phyloP scores from a whole-genome alignment of 2,888 invertebrate genomes.

The Hymenopus coronatus region DNA sequence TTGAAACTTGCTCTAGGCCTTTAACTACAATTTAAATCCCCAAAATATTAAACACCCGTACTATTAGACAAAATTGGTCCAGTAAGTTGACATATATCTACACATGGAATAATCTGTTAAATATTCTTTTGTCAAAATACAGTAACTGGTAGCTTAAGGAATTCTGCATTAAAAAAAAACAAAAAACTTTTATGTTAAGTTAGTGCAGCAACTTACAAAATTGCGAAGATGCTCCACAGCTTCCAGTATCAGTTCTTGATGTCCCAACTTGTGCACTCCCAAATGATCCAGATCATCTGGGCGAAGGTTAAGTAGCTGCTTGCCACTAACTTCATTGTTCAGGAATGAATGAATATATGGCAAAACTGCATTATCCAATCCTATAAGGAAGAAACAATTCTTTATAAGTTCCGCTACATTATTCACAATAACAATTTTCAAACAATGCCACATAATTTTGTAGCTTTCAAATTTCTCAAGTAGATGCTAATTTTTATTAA shows the following conservation, averaged over 20 bases:
- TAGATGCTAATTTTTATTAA: too few relatives aligned
- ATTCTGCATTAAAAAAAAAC: not conserved
- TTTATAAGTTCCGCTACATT: too few relatives aligned
- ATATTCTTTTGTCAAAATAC: too few relatives aligned
- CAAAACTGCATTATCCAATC: conserved; percentile 73
- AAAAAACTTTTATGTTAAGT: not conserved
- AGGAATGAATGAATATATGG: conserved; percentile 78
- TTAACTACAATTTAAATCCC: too few relatives aligned
- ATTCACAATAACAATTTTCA: too few relatives aligned
- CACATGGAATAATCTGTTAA: too few relatives aligned
- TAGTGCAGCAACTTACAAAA: conserved; percentile 62
- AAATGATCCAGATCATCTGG: conserved; percentile 86
- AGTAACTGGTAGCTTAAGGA: not conserved
- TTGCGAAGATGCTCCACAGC: conserved; percentile 87
- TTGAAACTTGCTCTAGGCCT: too few relatives aligned
- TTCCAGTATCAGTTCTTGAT: conserved; percentile 90
- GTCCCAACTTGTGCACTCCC: conserved; percentile 82
- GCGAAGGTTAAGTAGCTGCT: conserved; percentile 76
- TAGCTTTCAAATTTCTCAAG: too few relatives aligned
- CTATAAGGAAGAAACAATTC: conserved; percentile 49
- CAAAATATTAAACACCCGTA: too few relatives aligned
- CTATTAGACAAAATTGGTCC: too few relatives aligned
- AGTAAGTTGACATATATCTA: too few relatives aligned
- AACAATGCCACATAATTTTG: too few relatives aligned
- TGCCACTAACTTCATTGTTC: conserved; percentile 78